Evolutionary conservation across 2,888 invertebrate species (phyloP).

Genomic region (Pasiphila rectangulata): DNA sequence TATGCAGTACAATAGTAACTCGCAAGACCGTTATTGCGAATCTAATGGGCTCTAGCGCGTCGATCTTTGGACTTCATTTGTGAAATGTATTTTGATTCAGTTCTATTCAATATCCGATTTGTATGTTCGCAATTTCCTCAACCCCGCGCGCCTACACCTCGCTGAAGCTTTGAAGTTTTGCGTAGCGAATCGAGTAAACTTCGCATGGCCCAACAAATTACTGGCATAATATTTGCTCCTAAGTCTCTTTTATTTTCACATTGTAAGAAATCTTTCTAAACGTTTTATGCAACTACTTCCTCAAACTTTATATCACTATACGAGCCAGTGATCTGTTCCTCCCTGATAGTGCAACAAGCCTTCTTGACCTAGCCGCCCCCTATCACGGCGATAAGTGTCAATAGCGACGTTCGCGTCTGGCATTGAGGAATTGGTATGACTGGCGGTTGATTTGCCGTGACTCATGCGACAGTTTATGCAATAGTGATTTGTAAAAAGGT

Average conservation of each 20-base stretch:
- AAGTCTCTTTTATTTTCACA: no score
- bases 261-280: no score
- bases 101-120: no score
- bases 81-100: no score
- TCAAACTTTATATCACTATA: background rate
- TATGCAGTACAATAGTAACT: background rate
- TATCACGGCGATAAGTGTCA: slow-evolving; percentile 2
- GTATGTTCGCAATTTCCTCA: background rate
- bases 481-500: slow-evolving; percentile 32
- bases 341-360: background rate
- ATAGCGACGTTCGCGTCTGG: background rate
- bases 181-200: no score
- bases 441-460: slow-evolving; percentile 20
- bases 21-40: background rate
- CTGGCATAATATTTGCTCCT: no score
- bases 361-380: slow-evolving; percentile 5
- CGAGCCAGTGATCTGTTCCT: background rate
- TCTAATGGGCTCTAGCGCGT: background rate
- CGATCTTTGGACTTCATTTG: background rate
- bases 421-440: slow-evolving; percentile 15
- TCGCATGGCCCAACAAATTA: no score
- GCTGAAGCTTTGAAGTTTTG: background rate
- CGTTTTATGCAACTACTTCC: no score
- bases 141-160: background rate
- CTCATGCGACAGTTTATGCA: slow-evolving; percentile 25